Base-by-base conservation (phyloP, 2,797 vertebrate species). In the Myotis daubentonii region DNA sequence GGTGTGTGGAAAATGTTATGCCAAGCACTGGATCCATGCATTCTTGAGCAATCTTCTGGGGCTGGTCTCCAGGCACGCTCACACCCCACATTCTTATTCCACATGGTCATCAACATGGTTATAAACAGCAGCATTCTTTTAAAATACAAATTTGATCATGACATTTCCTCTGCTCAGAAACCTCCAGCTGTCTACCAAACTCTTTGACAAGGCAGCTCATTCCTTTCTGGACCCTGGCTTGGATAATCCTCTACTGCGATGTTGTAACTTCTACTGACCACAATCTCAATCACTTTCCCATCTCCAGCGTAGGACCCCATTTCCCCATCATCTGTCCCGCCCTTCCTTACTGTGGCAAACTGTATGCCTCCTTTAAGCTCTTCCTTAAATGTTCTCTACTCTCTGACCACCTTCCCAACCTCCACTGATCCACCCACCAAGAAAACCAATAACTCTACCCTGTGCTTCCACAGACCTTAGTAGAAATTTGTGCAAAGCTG, bases 81-180 rank as follows among this genome's bases (percentile, higher is more conserved):
- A 23, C 57, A 47, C 0, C 0, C 19, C 2, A 1, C 7, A 3
- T 33, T n/a, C 62, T 23, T 11, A 15, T 51, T 60, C 36, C 49
- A 28, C 12, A 2, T 0, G 15, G 7, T 28, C 57, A 23, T 17
- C 23, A 30, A n/a, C 2, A 22, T 3, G 9, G 2, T 30, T 53
- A 20, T 20, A 28, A n/a, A 28, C 3, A 30, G 1, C 10, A 53
- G 1, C 6, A 49, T 3, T 0, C 4, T 3, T 28, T 51, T 87
- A 22, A 71, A 92, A 95, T 3, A 66, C 2, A 10, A 9, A 9
- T 44, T 44, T 44, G 41, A 44, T 44, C 41, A 44, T 44, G 41
- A 44, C 41, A 44, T 44, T 44, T 44, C 41, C 8, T 44, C 8
- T 44, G 41, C 41, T 44, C 41, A 44, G 41, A 44, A 44, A 44